Evolutionary conservation across 2,797 vertebrate genomes (phyloP), one percentile per base, ranked within the genome.

Genomic region (Syndactyla subalaris): DNA sequence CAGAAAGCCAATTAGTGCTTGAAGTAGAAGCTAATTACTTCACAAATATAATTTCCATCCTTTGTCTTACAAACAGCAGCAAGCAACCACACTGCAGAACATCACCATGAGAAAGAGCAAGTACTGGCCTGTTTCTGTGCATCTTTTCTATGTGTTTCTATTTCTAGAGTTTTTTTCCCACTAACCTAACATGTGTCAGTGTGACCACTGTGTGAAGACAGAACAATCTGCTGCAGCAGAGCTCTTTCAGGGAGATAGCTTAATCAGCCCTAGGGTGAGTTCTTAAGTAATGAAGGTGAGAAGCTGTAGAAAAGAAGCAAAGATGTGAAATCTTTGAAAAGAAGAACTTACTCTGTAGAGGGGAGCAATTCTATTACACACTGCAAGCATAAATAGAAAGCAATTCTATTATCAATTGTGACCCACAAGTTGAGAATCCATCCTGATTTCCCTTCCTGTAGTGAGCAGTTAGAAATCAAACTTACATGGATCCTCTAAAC

Each of bases 1-100:
- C 55, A 72, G 79, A 92, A 84, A 93, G 70, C 76, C 59, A 84
- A 41, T 96, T 94, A 92, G 79, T 48, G 36, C 66, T 92, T 90
- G 76, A 80, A 84, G 66, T 34, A 88, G 70, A 68, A 78, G 73
- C 36, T 88, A 58, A 90, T 88, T 83, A 22, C 87, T 89, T 79
- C 75, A 66, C 45, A 61, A 58, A 12, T 51, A 29, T 81, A 29
- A 74, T 88, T 90, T 74, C 49, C 30, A 36, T 74, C 6, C 55
- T 45, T 92, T 80, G 68, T 63, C 54, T 93, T 89, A 70, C 1
- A 24, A 82, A 45, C 57, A 65, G 48, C 63, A 87, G 26, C 59
- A 70, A 67, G 55, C 18, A 67, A 24, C 49, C 49, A 61, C 3
- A 5, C 54, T 68, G 52, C 54, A 66, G 51, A 89, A 32, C 10